These are phyloP conservation scores for Anabacerthia variegaticeps DNA, from an alignment of 2,797 vertebrate species.

Conservation along the genomic window DNA sequence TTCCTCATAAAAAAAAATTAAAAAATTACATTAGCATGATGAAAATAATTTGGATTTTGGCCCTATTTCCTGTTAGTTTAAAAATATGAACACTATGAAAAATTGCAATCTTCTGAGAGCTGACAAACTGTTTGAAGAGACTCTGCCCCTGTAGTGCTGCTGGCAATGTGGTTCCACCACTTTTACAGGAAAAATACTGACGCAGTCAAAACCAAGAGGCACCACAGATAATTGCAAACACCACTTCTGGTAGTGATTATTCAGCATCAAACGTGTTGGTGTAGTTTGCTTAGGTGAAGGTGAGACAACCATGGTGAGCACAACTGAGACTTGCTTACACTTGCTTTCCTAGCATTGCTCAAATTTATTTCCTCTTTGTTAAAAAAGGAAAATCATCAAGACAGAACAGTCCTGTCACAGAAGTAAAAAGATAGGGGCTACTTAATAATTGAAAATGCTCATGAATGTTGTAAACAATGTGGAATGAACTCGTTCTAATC, in stretches of 20 bases:
- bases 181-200: background rate
- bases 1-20: background rate
- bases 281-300: background rate
- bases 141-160: background rate
- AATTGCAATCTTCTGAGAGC: background rate
- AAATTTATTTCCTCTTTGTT: slow-evolving; percentile 73
- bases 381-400: slow-evolving; percentile 77
- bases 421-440: slow-evolving; percentile 86
- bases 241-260: background rate
- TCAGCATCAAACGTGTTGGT: background rate
- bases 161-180: background rate
- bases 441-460: slow-evolving; percentile 91
- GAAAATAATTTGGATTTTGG: background rate
- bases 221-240: background rate
- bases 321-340: background rate
- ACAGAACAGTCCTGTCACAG: slow-evolving; percentile 77
- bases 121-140: background rate
- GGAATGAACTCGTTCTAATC: slow-evolving; percentile 88
- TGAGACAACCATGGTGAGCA: background rate
- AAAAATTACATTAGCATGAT: background rate
- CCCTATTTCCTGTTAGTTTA: background rate
- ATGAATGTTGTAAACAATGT: slow-evolving; percentile 91
- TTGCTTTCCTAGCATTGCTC: background rate
- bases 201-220: background rate
- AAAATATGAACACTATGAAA: background rate